A percentile compares a stretch with the other conserved stretches of the same genome.
These are phyloP conservation scores for Odontophorus gujanensis DNA, from an alignment of 2,113 vertebrate species.

Conservation along the genomic window DNA sequence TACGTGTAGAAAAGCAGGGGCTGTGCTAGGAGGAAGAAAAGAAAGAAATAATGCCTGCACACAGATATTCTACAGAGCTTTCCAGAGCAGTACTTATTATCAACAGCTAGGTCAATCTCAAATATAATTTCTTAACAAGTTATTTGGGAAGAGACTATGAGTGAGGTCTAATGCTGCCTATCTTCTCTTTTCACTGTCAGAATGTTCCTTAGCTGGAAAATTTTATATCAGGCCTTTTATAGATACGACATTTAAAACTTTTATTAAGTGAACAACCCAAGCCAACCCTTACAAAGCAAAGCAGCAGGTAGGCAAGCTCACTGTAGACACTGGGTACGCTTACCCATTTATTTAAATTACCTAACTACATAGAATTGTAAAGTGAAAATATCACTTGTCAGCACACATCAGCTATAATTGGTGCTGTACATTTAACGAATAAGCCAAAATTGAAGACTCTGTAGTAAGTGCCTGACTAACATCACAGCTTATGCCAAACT, in stretches of 20 bases:
- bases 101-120: background rate
- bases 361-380: slow-evolving; percentile 25
- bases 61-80: background rate
- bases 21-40: background rate
- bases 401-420: slow-evolving; percentile 56
- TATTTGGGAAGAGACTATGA: background rate
- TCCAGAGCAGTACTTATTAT: background rate
- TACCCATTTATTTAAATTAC: slow-evolving; percentile 57
- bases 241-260: slow-evolving; percentile 43
- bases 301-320: slow-evolving; percentile 21
- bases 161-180: background rate
- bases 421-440: slow-evolving; percentile 32
- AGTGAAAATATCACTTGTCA: slow-evolving; percentile 67
- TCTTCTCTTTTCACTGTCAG: background rate
- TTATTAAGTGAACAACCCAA: slow-evolving; percentile 37
- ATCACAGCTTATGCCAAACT: slow-evolving; percentile 3
- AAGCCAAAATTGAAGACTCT: slow-evolving; percentile 53
- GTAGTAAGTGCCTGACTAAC: slow-evolving; percentile 13
- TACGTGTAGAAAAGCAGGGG: background rate
- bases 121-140: background rate
- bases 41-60: background rate
- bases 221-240: background rate
- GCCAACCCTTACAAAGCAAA: slow-evolving; percentile 40
- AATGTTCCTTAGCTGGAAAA: background rate
- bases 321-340: slow-evolving; percentile 19